Evolutionary conservation across 2,113 vertebrate genomes (phyloP).

Genomic region (Lepisosteus osseus): DNA sequence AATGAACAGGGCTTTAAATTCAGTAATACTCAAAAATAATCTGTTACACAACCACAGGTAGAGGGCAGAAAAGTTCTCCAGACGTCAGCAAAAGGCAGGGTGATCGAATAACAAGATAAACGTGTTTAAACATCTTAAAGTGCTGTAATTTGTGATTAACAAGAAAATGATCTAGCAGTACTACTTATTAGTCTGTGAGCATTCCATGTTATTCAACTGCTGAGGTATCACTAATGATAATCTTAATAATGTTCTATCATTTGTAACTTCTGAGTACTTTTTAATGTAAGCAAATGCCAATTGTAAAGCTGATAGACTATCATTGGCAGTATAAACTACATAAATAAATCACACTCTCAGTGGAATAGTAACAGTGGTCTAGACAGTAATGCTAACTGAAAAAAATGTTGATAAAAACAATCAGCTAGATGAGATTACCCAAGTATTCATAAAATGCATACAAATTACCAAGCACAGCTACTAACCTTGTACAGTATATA

Average conservation of each 20-base stretch:
- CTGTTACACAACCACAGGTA: constrained; percentile 16
- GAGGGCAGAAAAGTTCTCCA: constrained; percentile 28
- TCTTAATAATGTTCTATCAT: not conserved
- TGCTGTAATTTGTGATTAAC: not conserved
- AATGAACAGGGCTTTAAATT: not conserved
- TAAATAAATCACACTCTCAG: not conserved
- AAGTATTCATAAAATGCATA: not conserved
- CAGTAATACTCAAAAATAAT: not conserved
- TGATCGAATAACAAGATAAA: not conserved
- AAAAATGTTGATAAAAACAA: not conserved
- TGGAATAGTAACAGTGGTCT: not conserved
- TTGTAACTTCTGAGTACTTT: no score
- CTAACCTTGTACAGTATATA: not conserved
- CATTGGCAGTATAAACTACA: not conserved
- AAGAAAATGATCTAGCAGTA: not conserved
- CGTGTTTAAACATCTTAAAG: constrained; percentile 5
- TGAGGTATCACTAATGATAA: not conserved
- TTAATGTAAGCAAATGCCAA: no score
- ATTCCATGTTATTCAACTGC: not conserved
- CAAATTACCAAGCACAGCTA: constrained; percentile 4
- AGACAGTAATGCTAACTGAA: not conserved
- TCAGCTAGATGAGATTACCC: not conserved
- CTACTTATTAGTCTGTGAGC: not conserved
- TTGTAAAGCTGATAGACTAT: not conserved
- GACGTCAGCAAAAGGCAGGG: not conserved